phyloP scores from a whole-genome alignment of 2,113 vertebrate genomes.

The Triplophysa dalaica region DNA sequence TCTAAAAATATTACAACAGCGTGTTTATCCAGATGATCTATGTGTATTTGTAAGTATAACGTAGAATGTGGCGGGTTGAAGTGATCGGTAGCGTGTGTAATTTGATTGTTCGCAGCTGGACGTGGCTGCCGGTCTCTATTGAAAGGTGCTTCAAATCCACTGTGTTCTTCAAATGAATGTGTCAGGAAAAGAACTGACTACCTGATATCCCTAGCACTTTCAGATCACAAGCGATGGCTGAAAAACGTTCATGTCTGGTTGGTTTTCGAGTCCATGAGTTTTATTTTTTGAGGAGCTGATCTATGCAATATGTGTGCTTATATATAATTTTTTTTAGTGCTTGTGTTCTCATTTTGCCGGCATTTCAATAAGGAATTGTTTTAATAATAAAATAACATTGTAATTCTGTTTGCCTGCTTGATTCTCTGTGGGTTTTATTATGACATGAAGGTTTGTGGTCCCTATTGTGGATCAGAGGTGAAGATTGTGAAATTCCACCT shows the following conservation, averaged over 20 bases:
- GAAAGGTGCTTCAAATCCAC: neutral
- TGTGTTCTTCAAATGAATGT: neutral
- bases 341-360: constrained; percentile 60
- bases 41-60: neutral
- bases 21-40: neutral
- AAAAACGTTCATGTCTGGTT: constrained; percentile 10
- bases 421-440: neutral
- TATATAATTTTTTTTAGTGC: constrained; percentile 62
- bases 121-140: neutral
- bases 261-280: constrained; percentile 56
- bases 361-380: constrained; percentile 63
- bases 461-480: neutral
- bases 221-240: constrained; percentile 4
- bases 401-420: neutral
- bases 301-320: constrained; percentile 75
- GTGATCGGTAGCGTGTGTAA: constrained; percentile 7
- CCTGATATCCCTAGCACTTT: constrained; percentile 45
- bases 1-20: neutral
- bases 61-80: constrained; percentile 20
- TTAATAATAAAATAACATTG: constrained; percentile 71
- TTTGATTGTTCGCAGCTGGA: neutral
- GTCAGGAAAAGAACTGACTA: neutral
- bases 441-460: neutral
- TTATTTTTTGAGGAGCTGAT: constrained; percentile 63
- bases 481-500: neutral